Base-by-base conservation (phyloP, 2,113 vertebrate species). In the Tyto alba region DNA sequence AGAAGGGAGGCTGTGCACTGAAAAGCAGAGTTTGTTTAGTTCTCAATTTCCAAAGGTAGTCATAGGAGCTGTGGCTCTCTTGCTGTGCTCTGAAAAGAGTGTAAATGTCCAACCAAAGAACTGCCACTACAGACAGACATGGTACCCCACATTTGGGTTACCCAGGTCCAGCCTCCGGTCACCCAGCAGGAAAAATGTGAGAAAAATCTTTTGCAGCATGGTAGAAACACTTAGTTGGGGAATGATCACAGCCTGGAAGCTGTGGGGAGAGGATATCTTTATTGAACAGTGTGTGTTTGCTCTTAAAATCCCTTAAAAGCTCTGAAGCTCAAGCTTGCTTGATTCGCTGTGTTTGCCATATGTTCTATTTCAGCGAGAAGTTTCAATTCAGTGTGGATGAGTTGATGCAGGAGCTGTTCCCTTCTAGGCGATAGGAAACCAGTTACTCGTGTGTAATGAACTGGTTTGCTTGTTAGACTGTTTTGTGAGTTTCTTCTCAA, bases 11-110 rank as follows among this genome's bases (percentile, higher is more conserved):
- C 95, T 92, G 82, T 36, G 45, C 69, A 8, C 59, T 92, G 85
- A 52, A 77, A 96, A 82, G 60, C 43, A 13, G 62, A n/a, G 85
- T 97, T 98, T 95, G 79, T 93, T 89, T 92, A 67, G 34, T 48
- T 96, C 60, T 96, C 6, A 0, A 30, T 94, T 96, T 94, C 77
- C 84, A 69, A 45, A 96, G 93, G 92, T 88, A 72, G 53, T 88
- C 41, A 13, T 41, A 82, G 92, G 95, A 96, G 83, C 88, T 66
- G 57, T 19, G 19, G 34, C 55, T 89, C 48, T 96, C 57, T 86
- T 90, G 62, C 53, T 95, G 71, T 76, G 56, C 89, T 73, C 73
- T 92, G 76, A 91, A 97, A 97, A 53, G 80, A 80, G 32, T 78
- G 62, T 21, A 56, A n/a, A 72, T 1, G 1, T 80, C 53, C 27